Base-by-base conservation (phyloP, 2,113 vertebrate genomes). In the Suncus etruscus region DNA sequence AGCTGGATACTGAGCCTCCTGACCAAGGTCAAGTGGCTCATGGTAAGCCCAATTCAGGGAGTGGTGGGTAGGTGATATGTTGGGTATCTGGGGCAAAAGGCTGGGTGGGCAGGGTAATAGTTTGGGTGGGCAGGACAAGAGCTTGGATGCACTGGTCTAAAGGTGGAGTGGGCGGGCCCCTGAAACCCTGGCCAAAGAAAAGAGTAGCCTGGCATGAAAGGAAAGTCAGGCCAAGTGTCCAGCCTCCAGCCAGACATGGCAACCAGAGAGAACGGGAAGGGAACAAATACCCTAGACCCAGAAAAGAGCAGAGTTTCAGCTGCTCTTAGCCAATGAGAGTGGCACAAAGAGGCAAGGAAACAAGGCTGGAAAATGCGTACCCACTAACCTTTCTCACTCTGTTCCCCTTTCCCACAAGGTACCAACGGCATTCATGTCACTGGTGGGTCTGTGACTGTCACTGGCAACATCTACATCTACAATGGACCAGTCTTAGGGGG, bases 391-490 rank as follows among this genome's bases (percentile, higher is more conserved):
- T n/a, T 48, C 85, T 93, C 65, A 72, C 61, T 50, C 61, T 22
- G 6, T 80, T 18, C 16, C 69, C 51, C 73, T 85, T 10, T 22
- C 73, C 70, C 73, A 18, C 94, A 97, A 61, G 96, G 95, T n/a
- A 95, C 96, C 78, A 97, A 92, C 0, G 96, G 96, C 75, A 93
- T 97, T n/a, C 94, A 94, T 11, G 95, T 97, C 86, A 93, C 93
- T 0, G 96, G 96, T 0, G 96, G 96, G n/a, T 96, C 93, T 18
- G 91, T 97, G 83, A 96, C 96, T 0, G 95, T 97, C 83, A 96
- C 95, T 2, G 96, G 96, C 80, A 97, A 97, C 48, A 97, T 97
- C 93, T 97, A 97, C 39, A 97, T 97, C 86, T 97, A 97, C 65
- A 97, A 97, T 6, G 95, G 93, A 32, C 95, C 94, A 0, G 90